Conservation (phyloP, 1,140 invertebrate genomes). For the Caenorhabditis inopinata region DNA sequence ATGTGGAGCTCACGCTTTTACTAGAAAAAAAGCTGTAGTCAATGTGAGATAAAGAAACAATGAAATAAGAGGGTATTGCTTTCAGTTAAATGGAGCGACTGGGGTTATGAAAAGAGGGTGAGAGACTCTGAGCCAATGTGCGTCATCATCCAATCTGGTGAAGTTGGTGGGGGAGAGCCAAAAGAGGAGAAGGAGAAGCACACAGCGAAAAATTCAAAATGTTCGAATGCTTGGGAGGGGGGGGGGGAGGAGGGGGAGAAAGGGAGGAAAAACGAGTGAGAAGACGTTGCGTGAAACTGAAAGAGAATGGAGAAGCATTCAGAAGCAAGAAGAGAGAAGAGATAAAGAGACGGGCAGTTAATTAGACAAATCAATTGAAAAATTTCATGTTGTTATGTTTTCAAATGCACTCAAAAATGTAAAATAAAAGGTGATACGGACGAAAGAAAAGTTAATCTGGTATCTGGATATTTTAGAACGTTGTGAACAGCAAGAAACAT, state of each 20-base stretch:
- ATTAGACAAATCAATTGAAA: conserved; percentile 30
- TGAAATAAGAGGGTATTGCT: too few relatives aligned
- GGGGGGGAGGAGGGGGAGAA: too few relatives aligned
- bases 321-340: background rate
- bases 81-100: background rate
- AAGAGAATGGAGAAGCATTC: background rate
- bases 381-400: background rate
- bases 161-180: background rate
- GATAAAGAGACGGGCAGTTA: background rate
- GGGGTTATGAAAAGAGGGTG: too few relatives aligned
- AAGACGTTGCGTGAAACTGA: background rate
- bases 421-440: too few relatives aligned
- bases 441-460: too few relatives aligned
- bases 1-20: too few relatives aligned
- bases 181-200: background rate
- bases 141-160: conserved; percentile 11
- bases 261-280: background rate
- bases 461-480: too few relatives aligned
- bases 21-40: too few relatives aligned
- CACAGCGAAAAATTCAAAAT: background rate
- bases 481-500: too few relatives aligned
- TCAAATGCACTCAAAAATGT: too few relatives aligned
- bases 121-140: too few relatives aligned
- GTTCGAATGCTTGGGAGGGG: background rate
- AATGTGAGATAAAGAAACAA: too few relatives aligned